Conservation (phyloP, 2,888 invertebrate species). For the Sinohyriopsis cumingii region DNA sequence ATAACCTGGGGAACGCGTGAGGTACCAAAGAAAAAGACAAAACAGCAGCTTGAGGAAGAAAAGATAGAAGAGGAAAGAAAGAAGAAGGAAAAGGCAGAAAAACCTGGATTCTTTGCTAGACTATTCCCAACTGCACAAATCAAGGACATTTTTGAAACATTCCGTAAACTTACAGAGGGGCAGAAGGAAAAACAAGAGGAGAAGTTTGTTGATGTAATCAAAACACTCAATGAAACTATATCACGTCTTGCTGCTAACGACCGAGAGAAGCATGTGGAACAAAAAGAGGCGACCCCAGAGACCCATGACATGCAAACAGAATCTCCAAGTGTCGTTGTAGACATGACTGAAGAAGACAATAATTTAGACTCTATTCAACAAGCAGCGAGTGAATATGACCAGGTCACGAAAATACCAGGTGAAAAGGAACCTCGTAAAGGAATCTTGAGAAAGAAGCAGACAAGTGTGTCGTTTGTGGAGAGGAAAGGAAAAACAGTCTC, state of each 20-base stretch:
- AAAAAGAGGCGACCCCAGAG: slow-evolving; percentile 4
- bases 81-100: slow-evolving; percentile 86
- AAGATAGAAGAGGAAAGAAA: slow-evolving; percentile 77
- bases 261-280: slow-evolving; percentile 18
- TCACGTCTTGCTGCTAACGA: background rate
- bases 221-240: slow-evolving; percentile 17
- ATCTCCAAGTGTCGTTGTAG: background rate
- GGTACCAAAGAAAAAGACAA: slow-evolving; percentile 58
- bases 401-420: too few species aligned
- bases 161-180: slow-evolving; percentile 27
- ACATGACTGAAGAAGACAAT: too few species aligned
- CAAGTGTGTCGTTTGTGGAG: too few species aligned
- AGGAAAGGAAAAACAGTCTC: too few species aligned
- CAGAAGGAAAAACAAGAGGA: slow-evolving; percentile 27
- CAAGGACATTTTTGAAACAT: slow-evolving; percentile 50
- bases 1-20: slow-evolving; percentile 70
- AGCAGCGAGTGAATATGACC: too few species aligned
- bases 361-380: too few species aligned
- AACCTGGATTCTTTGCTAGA: slow-evolving; percentile 76
- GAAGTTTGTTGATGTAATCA: slow-evolving; percentile 16
- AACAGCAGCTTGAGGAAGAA: slow-evolving; percentile 76
- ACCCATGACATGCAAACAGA: slow-evolving; percentile 2
- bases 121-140: slow-evolving; percentile 29
- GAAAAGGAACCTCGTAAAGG: too few species aligned
- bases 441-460: too few species aligned